Conservation (phyloP, 2,797 vertebrate species). For the Loris lydekkerianus region DNA sequence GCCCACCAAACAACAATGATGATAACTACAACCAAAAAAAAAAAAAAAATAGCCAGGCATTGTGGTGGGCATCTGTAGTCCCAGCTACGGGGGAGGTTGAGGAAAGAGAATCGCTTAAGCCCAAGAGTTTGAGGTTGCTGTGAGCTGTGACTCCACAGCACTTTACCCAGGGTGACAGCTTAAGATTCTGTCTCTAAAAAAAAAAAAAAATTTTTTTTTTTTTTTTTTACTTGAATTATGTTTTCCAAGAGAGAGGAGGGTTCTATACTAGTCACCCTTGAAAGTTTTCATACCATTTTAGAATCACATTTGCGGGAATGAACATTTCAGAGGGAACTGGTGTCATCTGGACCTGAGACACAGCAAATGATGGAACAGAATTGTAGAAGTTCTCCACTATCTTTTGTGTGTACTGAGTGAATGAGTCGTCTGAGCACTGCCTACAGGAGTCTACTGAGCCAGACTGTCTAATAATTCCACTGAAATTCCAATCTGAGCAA, state of each 20-base stretch:
- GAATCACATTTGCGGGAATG: slow-evolving; percentile 95
- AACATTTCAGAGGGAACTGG: slow-evolving; percentile 96
- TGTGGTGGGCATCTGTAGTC: no score
- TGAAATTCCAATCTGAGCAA: slow-evolving; percentile 96
- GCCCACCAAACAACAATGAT: no score
- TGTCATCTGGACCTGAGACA: slow-evolving; percentile 96
- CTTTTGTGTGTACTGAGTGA: slow-evolving; percentile 96
- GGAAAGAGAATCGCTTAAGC: no score
- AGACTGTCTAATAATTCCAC: slow-evolving; percentile 95
- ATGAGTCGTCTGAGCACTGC: slow-evolving; percentile 94
- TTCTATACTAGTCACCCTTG: slow-evolving; percentile 96
- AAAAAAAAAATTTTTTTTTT: no score
- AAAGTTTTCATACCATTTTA: slow-evolving; percentile 97
- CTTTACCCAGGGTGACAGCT: no score
- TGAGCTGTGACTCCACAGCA: no score
- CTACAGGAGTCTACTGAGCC: slow-evolving; percentile 95
- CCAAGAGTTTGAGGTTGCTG: no score
- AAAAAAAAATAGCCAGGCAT: no score
- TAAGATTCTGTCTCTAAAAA: no score
- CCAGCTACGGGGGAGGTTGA: no score
- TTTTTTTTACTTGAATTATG: slow-evolving; percentile 84
- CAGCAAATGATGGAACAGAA: slow-evolving; percentile 95
- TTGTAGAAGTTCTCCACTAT: slow-evolving; percentile 98
- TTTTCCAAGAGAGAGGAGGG: slow-evolving; percentile 96
- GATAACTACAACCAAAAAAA: no score